A percentile compares a stretch with the other conserved stretches of the same genome.
Conservation (phyloP, 2,113 vertebrate species). For the Brachypteracias leptosomus region DNA sequence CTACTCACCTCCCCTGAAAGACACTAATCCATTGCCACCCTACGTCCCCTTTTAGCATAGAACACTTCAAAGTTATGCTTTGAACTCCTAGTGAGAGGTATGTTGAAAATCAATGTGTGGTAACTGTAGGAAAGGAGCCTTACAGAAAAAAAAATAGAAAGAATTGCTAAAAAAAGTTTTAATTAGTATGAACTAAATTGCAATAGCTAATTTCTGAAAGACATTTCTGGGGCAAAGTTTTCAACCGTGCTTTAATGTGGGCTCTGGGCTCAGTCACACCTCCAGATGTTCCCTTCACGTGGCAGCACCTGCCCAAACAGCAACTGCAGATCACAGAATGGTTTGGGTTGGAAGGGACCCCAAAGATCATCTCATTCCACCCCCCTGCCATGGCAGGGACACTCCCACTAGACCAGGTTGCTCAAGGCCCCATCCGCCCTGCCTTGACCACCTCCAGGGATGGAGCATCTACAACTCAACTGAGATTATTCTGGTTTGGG, state of each 20-base stretch:
- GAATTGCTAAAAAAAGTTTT: background rate
- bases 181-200: background rate
- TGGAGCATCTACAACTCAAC: too few relatives aligned
- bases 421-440: too few relatives aligned
- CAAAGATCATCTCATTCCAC: too few relatives aligned
- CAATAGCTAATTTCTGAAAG: background rate
- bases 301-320: background rate
- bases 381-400: too few relatives aligned
- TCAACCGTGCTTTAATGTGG: background rate
- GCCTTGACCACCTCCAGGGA: too few relatives aligned
- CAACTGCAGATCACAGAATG: too few relatives aligned
- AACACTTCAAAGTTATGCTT: background rate
- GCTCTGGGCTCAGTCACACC: background rate
- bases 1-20: background rate
- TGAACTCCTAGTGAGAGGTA: background rate
- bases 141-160: background rate
- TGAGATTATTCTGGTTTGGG: background rate
- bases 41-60: background rate
- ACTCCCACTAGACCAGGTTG: too few relatives aligned
- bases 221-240: background rate
- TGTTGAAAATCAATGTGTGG: background rate
- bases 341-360: too few relatives aligned
- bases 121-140: background rate
- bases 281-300: background rate
- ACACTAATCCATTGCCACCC: background rate